phyloP scores from a whole-genome alignment of 2,888 invertebrate genomes.

The Orthosia cruda region DNA sequence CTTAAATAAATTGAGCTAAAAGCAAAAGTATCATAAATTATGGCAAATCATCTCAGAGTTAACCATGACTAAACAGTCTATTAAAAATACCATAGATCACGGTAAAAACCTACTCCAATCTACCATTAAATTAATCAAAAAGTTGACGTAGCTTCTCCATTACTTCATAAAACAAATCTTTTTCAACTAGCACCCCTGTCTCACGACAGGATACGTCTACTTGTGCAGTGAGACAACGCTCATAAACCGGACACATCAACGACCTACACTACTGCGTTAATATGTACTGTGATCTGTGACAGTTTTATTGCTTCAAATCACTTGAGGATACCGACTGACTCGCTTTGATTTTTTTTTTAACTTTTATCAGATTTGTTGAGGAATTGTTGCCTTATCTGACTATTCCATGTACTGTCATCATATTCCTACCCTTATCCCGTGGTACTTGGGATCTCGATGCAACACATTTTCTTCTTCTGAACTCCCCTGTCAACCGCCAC shows the following conservation, averaged over 20 bases:
- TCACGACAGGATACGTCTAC: slow-evolving; percentile 62
- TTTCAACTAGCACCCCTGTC: slow-evolving; percentile 37
- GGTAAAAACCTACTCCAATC: neutral
- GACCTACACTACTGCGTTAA: slow-evolving; percentile 58
- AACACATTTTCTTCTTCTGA: neutral
- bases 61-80: neutral
- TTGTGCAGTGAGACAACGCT: slow-evolving; percentile 63
- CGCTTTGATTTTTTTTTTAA: slow-evolving; percentile 25
- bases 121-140: slow-evolving; percentile 4
- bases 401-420: neutral
- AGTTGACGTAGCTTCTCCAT: slow-evolving; percentile 13
- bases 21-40: no score
- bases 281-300: slow-evolving; percentile 41
- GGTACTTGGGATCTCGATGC: neutral
- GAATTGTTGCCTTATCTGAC: neutral
- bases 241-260: slow-evolving; percentile 59
- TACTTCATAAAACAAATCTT: slow-evolving; percentile 4
- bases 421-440: neutral
- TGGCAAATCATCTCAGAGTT: neutral
- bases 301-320: slow-evolving; percentile 46
- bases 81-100: neutral
- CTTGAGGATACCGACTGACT: slow-evolving; percentile 35
- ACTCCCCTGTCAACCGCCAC: neutral
- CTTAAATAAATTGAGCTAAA: no score
- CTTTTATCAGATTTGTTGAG: neutral